Evolutionary conservation across 2,113 vertebrate species (phyloP).

Genomic region (Sinocyclocheilus maitianheensis): DNA sequence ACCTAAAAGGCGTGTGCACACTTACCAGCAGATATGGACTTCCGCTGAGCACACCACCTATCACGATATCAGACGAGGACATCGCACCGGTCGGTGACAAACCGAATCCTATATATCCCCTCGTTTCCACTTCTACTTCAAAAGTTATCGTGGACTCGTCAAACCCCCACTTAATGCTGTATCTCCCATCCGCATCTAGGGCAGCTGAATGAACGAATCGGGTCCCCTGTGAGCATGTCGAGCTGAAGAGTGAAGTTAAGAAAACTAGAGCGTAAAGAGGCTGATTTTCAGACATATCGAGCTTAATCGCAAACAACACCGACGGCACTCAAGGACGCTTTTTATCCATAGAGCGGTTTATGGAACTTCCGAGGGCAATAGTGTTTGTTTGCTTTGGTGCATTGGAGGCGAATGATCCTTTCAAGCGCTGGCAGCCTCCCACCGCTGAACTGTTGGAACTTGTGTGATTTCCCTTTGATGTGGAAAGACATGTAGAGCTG

Average conservation of each 20-base stretch:
- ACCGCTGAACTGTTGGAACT: conserved; percentile 55
- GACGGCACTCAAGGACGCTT: not conserved
- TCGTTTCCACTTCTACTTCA: conserved; percentile 81
- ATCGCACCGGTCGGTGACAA: conserved; percentile 83
- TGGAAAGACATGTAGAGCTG: conserved; percentile 45
- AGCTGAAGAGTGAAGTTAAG: conserved; percentile 43
- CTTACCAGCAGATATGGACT: conserved; percentile 83
- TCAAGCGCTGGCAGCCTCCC: conserved; percentile 50
- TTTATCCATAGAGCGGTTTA: conserved; percentile 31
- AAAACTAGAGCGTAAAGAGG: conserved; percentile 46
- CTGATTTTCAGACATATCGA: conserved; percentile 42
- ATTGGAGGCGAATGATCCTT: conserved; percentile 33
- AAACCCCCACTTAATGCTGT: conserved; percentile 76
- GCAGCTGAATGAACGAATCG: conserved; percentile 71
- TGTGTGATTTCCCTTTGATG: conserved; percentile 56
- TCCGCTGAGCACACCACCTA: conserved; percentile 81
- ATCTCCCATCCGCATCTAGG: conserved; percentile 77
- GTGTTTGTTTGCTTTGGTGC: conserved; percentile 41
- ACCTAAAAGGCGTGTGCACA: not conserved
- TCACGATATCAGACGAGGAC: conserved; percentile 81
- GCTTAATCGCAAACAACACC: not conserved
- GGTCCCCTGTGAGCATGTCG: conserved; percentile 25
- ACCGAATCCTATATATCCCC: conserved; percentile 85
- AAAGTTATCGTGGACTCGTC: conserved; percentile 72
- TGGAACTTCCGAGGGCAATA: conserved; percentile 43